Evolutionary conservation across 2,797 vertebrate genomes (phyloP), one percentile per base, ranked within the genome.

Genomic region (Microctenopoma stevenorrisi): DNA sequence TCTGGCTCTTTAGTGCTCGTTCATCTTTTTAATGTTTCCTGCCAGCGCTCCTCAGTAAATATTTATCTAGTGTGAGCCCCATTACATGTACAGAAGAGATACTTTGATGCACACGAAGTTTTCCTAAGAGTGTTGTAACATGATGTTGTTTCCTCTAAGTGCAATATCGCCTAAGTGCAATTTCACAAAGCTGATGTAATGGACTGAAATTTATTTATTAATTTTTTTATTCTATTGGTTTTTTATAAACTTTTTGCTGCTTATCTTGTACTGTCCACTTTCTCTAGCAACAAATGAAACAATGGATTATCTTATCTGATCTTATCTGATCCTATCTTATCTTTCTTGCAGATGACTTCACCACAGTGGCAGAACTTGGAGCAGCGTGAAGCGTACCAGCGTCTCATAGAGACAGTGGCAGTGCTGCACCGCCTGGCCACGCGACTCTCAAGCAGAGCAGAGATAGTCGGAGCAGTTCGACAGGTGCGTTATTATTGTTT

Each of bases 401-500:
- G 95, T 42, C 93, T 98, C 14, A 74, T 97, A 35, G 98, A 99
- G 86, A 98, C 98, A 0, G 83, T 98, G 0, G 83, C 93, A 0
- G 96, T 99, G 51, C 89, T 99, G 71, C 94, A 95, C 56, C 96
- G 97, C 35, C 91, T 99, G 76, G 95, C 96, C 65, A 95, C 94
- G 8, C 92, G 97, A 11, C 95, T 99, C 1, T 99, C 98, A 9
- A 98, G 97, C 86, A 90, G 96, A 7, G 96, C 97, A 0, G 98
- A 99, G 91, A 95, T 96, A 86, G 97, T 99, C 0, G 98, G 97
- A 5, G 96, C 98, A 0, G 95, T 99, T 63, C 96, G 97, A 50
- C 98, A 99, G 96, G 98, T 99, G 69, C 66, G 13, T 35, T 35
- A 5, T 12, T 5, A 25, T 22, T 63, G 72, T 63, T 25, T 54